Percentiles rank a stretch among this genome's conserved stretches.
These are phyloP conservation scores for Leucophora obtusa DNA, from an alignment of 2,888 invertebrate genomes.

Conservation along the genomic window DNA sequence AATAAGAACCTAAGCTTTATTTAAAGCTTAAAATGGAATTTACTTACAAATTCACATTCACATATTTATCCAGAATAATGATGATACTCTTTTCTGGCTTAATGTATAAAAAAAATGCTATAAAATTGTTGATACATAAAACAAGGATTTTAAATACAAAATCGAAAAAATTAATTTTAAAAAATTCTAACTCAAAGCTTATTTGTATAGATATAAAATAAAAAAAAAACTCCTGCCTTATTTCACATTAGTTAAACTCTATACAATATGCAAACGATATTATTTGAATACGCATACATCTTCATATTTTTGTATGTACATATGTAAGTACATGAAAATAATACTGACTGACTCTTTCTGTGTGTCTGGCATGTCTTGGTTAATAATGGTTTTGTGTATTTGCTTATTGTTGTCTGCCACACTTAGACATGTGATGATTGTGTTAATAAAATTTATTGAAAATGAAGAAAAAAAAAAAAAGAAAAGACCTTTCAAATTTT, in stretches of 20 bases:
- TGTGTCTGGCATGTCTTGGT: constrained; percentile 21
- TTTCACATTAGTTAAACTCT: neutral
- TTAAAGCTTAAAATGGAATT: neutral
- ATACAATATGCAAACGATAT: constrained; percentile 15
- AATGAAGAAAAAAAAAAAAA: constrained; percentile 20
- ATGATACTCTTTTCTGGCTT: constrained; percentile 16
- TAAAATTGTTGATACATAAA: constrained; percentile 15
- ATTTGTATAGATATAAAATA: neutral
- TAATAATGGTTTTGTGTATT: constrained; percentile 23
- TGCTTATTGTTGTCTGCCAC: constrained; percentile 22
- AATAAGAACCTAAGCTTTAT: constrained; percentile 1
- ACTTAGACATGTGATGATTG: constrained; percentile 51
- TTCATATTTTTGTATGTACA: too few relatives aligned
- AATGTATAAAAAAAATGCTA: neutral
- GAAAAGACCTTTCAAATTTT: constrained; percentile 44
- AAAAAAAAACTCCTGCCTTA: neutral
- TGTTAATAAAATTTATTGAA: constrained; percentile 59
- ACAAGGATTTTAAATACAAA: constrained; percentile 18
- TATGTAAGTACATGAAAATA: neutral
- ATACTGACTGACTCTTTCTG: constrained; percentile 21
- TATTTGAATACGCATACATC: neutral
- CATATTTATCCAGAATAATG: constrained; percentile 1
- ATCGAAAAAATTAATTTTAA: neutral
- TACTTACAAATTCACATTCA: neutral
- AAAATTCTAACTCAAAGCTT: constrained; percentile 10